Evolutionary conservation across 2,888 invertebrate species (phyloP).

Genomic region (Agrilus mali): DNA sequence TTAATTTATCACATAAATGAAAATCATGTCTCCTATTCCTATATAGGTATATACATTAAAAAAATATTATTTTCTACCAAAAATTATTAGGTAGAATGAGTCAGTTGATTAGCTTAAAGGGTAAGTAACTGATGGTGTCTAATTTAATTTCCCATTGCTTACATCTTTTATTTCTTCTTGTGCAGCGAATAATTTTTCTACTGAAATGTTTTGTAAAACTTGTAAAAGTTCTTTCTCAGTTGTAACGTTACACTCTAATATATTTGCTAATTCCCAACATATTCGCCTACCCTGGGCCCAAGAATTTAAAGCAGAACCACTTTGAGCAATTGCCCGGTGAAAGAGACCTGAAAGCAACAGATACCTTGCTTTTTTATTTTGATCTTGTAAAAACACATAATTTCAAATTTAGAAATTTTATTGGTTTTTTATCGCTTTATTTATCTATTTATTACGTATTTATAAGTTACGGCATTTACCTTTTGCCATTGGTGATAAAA

Average conservation of each 20-base stretch:
- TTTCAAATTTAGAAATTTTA: background rate
- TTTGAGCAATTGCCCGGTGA: constrained; percentile 28
- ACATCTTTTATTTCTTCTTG: constrained; percentile 13
- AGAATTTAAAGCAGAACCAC: constrained; percentile 23
- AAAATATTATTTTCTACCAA: too few relatives aligned
- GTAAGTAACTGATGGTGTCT: background rate
- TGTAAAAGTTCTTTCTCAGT: constrained; percentile 28
- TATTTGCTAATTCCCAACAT: constrained; percentile 19
- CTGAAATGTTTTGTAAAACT: constrained; percentile 22
- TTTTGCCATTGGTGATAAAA: constrained; percentile 36
- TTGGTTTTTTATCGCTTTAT: constrained; percentile 5
- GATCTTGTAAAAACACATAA: too few relatives aligned
- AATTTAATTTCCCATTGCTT: background rate
- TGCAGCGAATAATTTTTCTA: constrained; percentile 8
- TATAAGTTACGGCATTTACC: constrained; percentile 14
- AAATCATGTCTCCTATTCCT: too few relatives aligned
- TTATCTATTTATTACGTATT: constrained; percentile 30
- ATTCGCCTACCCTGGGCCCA: constrained; percentile 25
- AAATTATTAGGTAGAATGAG: too few relatives aligned
- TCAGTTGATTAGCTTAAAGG: background rate
- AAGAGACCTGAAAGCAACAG: constrained; percentile 18
- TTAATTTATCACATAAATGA: too few relatives aligned
- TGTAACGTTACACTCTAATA: background rate
- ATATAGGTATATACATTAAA: too few relatives aligned
- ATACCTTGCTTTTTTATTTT: too few relatives aligned